These are phyloP conservation scores for Numenius phaeopus DNA, from an alignment of 2,797 vertebrate genomes.

Conservation along the genomic window DNA sequence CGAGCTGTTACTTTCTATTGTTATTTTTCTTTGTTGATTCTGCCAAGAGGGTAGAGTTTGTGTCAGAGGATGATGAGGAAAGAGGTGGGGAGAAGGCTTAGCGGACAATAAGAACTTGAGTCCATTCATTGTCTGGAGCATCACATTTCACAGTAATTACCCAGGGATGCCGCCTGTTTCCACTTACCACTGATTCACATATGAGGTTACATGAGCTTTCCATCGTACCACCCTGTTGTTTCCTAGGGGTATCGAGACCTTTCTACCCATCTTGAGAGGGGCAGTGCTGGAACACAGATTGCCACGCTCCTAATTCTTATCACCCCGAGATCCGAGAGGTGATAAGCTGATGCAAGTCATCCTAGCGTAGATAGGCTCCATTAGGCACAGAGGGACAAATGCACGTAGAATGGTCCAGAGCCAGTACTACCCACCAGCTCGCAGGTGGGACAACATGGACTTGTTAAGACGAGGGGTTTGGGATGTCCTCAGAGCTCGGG, in stretches of 20 bases:
- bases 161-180: neutral
- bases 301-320: neutral
- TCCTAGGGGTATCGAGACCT: neutral
- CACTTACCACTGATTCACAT: neutral
- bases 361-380: fast-evolving
- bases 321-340: neutral
- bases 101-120: neutral
- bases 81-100: neutral
- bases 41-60: neutral
- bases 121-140: neutral
- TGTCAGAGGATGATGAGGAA: neutral
- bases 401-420: fast-evolving
- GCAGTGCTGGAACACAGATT: neutral
- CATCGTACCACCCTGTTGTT: fast-evolving
- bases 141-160: constrained; percentile 7
- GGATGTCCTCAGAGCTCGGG: neutral
- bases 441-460: neutral
- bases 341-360: neutral
- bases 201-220: neutral
- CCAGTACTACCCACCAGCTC: neutral
- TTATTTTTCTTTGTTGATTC: neutral
- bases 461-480: neutral
- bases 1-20: constrained; percentile 5
- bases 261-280: neutral
- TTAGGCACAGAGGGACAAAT: neutral